Base-by-base conservation (phyloP, 2,113 vertebrate species). In the Poeciliopsis retropinna region DNA sequence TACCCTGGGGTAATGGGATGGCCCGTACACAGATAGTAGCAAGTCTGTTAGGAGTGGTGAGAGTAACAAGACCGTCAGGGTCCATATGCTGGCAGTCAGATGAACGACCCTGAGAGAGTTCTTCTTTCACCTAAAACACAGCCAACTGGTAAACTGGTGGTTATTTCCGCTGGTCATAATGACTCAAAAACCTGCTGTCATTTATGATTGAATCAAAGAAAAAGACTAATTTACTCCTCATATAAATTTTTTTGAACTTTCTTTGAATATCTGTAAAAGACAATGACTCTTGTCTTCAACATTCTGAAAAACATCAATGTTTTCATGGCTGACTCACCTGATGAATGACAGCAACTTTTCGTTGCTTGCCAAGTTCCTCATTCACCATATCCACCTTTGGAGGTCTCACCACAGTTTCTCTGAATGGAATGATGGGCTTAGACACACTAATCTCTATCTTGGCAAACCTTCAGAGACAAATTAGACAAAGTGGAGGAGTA, bases 321-420 rank as follows among this genome's bases (percentile, higher is more conserved):
- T 19, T 54, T 54, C 22, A 54, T 25, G 22, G 47, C 8, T 22
- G 14, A 0, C 87, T 81, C 60, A 92, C 92, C 92, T 97, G 97
- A 72, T 97, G 97, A 81, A 98, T 97, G 64, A 99, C 94, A 0
- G 97, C 96, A 2, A 98, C 92, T 88, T 99, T 99, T 34, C 99
- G 97, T 79, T 99, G 97, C 72, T 83, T 96, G 32, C 98, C 98
- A 61, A 99, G 94, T 1, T 98, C 98, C 90, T 99, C 97, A n/a
- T 99, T 99, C 78, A 99, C 98, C 98, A 98, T 99, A 84, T 99
- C 98, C 0, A 99, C 94, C 90, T 96, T 98, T 0, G 98, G 97
- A 29, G 97, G 96, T n/a, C 96, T 96, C 1, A 97, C 94, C 84
- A 99, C 96, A 0, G 97, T 99, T 87, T 99, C 97, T 78, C 97